Percentiles rank a stretch among this genome's conserved stretches.
Conservation (phyloP, 2,888 invertebrate species). For the Microchrysa polita region DNA sequence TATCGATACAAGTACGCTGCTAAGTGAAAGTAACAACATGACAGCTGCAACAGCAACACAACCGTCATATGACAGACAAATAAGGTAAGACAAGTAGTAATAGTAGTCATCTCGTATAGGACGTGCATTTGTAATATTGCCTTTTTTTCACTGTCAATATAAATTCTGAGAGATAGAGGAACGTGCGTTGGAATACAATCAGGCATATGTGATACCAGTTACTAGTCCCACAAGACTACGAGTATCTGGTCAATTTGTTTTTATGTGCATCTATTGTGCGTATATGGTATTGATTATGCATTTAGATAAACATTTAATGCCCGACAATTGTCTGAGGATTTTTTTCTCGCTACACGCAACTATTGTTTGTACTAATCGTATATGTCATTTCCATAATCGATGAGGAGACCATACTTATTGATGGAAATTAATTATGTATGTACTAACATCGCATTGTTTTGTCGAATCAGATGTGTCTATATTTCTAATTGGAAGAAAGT, state of each 20-base stretch:
- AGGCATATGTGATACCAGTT: too few relatives aligned
- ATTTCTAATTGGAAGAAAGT: background rate
- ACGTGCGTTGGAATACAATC: too few relatives aligned
- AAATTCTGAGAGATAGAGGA: too few relatives aligned
- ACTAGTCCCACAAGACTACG: too few relatives aligned
- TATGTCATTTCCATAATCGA: background rate
- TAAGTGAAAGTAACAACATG: constrained; percentile 55
- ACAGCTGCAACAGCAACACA: constrained; percentile 59
- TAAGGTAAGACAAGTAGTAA: constrained; percentile 57
- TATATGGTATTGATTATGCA: constrained; percentile 11
- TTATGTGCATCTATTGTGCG: background rate
- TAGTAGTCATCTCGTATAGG: too few relatives aligned
- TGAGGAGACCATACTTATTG: background rate
- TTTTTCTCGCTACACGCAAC: too few relatives aligned
- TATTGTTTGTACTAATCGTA: too few relatives aligned
- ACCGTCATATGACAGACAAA: constrained; percentile 62
- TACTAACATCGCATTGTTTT: too few relatives aligned
- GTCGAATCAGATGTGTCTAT: too few relatives aligned
- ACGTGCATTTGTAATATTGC: too few relatives aligned
- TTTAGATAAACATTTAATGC: background rate
- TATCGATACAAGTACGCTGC: constrained; percentile 58
- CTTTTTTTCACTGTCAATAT: too few relatives aligned
- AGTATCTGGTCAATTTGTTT: background rate
- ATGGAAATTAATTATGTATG: background rate
- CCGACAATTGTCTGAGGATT: background rate